Conservation (phyloP, 1,140 invertebrate genomes). For the Tetramorium alpestre region DNA sequence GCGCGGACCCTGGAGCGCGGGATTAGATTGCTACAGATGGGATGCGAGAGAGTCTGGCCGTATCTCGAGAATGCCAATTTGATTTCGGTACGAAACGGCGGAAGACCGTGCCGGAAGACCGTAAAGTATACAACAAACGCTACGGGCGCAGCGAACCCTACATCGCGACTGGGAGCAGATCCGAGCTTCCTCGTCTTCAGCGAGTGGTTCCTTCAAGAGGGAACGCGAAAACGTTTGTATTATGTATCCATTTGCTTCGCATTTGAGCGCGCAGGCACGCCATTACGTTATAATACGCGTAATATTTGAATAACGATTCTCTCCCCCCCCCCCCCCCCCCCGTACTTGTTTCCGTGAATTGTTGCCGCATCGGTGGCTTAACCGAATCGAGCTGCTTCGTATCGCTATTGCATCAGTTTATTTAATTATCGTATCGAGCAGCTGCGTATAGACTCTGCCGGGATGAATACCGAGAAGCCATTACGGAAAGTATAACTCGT, state of each 20-base stretch:
- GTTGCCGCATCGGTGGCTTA: background rate
- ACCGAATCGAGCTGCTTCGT: background rate
- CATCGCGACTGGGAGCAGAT: background rate
- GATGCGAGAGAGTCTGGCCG: slow-evolving; percentile 75
- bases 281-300: background rate
- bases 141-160: slow-evolving; percentile 61
- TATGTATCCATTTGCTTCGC: background rate
- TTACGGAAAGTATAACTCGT: slow-evolving; percentile 20
- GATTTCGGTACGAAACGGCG: slow-evolving; percentile 71
- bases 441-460: background rate
- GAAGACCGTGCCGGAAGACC: slow-evolving; percentile 61
- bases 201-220: slow-evolving; percentile 1
- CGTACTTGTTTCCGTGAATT: background rate
- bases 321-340: too few relatives aligned
- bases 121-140: slow-evolving; percentile 73
- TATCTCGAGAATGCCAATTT: slow-evolving; percentile 82
- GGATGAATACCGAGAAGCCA: slow-evolving; percentile 17
- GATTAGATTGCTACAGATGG: slow-evolving; percentile 83
- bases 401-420: background rate
- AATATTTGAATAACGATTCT: slow-evolving; percentile 8
- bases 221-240: slow-evolving; percentile 21
- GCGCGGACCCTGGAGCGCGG: slow-evolving; percentile 73
- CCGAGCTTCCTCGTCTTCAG: background rate
- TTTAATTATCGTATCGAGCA: slow-evolving; percentile 24
- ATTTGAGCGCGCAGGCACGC: background rate